A percentile compares a stretch with the other conserved stretches of the same genome.
Evolutionary conservation across 2,888 invertebrate genomes (phyloP).

Genomic region (Cheilosia pagana): DNA sequence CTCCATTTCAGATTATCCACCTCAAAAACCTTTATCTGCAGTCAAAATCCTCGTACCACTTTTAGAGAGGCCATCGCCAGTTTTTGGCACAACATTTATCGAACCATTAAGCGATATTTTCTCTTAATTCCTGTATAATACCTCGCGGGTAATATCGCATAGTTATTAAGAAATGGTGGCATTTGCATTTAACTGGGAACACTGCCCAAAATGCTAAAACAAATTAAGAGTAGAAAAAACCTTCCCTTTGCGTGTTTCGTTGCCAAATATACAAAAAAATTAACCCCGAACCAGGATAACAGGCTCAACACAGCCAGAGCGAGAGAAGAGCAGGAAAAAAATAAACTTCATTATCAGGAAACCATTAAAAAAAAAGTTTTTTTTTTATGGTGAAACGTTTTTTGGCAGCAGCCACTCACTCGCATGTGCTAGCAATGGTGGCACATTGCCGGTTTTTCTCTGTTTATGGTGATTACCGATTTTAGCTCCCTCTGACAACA

Average conservation of each 20-base stretch:
- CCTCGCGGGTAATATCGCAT: constrained; percentile 25
- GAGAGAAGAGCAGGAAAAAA: neutral
- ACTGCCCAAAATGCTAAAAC: constrained; percentile 58
- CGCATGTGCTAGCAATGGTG: constrained; percentile 39
- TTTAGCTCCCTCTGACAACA: constrained; percentile 34
- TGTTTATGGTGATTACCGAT: constrained; percentile 62
- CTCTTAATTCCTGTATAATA: constrained; percentile 21
- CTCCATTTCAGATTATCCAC: neutral
- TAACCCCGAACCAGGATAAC: constrained; percentile 45
- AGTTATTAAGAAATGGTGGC: constrained; percentile 48
- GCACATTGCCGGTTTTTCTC: constrained; percentile 30
- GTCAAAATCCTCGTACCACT: neutral
- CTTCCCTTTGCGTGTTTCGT: constrained; percentile 55
- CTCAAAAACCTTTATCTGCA: neutral
- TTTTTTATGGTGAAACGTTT: constrained; percentile 46
- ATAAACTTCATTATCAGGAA: constrained; percentile 70
- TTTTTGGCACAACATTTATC: constrained; percentile 31
- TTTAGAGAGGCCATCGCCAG: neutral
- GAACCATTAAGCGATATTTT: constrained; percentile 28
- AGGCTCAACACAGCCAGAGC: neutral
- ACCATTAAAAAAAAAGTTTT: constrained; percentile 59
- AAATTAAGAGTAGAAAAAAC: constrained; percentile 29
- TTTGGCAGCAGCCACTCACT: constrained; percentile 69
- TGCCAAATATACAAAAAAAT: constrained; percentile 59
- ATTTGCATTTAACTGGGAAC: constrained; percentile 66